phyloP scores from a whole-genome alignment of 1,140 invertebrate species.

The Zophobas morio region DNA sequence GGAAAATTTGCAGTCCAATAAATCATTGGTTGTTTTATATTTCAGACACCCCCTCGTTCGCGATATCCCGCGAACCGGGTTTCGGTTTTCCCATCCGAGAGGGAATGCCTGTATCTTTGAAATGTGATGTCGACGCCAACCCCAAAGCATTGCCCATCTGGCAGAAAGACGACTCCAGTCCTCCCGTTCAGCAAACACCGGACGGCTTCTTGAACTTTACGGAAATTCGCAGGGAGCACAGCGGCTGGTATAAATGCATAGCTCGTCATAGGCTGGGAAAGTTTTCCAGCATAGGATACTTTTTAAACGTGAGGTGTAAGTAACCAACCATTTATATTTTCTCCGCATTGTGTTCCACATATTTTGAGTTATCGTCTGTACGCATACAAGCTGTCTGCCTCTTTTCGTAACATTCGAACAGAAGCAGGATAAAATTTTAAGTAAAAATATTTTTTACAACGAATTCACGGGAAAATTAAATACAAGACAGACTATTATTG shows the following conservation, averaged over 20 bases:
- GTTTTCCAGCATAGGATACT: slow-evolving; percentile 91
- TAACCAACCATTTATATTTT: slow-evolving; percentile 60
- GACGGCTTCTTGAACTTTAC: slow-evolving; percentile 89
- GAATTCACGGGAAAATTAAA: too few species aligned
- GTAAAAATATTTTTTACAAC: too few species aligned
- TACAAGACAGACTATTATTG: too few species aligned
- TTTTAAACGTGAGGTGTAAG: slow-evolving; percentile 89
- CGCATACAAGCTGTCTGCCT: too few species aligned
- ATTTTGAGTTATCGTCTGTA: background rate
- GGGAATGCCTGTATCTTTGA: slow-evolving; percentile 87
- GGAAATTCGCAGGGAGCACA: slow-evolving; percentile 81
- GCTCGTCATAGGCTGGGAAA: slow-evolving; percentile 85
- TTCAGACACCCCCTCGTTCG: slow-evolving; percentile 90
- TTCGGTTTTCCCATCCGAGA: slow-evolving; percentile 90
- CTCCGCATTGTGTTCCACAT: background rate
- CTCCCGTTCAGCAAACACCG: slow-evolving; percentile 77
- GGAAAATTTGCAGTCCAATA: slow-evolving; percentile 45
- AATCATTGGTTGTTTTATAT: slow-evolving; percentile 51
- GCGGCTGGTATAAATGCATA: slow-evolving; percentile 92
- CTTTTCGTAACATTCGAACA: too few species aligned
- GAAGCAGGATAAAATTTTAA: too few species aligned
- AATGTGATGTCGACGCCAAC: slow-evolving; percentile 93
- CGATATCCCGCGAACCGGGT: slow-evolving; percentile 89
- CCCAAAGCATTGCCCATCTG: slow-evolving; percentile 88
- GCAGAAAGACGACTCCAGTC: slow-evolving; percentile 78